Percentiles rank a stretch among this genome's conserved stretches.
Evolutionary conservation across 2,113 vertebrate species (phyloP).

Genomic region (Chloroceryle aenea): DNA sequence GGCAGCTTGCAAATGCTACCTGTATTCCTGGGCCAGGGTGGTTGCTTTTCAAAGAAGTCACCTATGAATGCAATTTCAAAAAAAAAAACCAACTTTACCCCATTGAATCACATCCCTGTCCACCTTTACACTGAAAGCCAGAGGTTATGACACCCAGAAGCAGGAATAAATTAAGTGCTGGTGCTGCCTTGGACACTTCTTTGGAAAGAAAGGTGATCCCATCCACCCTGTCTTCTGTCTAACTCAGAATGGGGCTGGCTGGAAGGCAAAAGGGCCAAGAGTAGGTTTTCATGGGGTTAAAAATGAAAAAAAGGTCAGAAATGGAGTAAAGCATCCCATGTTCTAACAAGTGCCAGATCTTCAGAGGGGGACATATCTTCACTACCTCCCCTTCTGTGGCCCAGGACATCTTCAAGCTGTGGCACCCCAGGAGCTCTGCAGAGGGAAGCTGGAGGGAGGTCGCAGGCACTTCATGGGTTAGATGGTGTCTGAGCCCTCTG

Average conservation of each 20-base stretch:
- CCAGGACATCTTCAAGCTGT: neutral
- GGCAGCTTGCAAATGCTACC: constrained; percentile 4
- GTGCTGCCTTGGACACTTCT: neutral
- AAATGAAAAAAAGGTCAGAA: neutral
- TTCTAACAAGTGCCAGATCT: neutral
- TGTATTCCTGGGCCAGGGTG: neutral
- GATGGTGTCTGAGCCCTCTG: neutral
- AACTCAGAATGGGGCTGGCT: neutral
- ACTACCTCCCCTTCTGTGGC: neutral
- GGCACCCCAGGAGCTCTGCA: neutral
- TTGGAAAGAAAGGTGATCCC: neutral
- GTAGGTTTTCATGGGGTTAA: neutral
- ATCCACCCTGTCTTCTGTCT: neutral
- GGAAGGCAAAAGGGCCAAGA: neutral
- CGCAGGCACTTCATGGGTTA: neutral
- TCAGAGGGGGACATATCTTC: neutral
- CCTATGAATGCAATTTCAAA: neutral
- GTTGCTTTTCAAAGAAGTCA: constrained; percentile 21
- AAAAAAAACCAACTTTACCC: neutral
- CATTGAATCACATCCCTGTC: neutral
- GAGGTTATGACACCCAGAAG: neutral
- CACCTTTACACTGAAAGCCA: neutral
- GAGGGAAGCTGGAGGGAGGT: neutral
- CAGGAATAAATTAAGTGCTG: neutral
- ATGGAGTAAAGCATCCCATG: neutral